A percentile compares a stretch with the other conserved stretches of the same genome.
Conservation (phyloP, 2,888 invertebrate species). For the Beris morrisii region DNA sequence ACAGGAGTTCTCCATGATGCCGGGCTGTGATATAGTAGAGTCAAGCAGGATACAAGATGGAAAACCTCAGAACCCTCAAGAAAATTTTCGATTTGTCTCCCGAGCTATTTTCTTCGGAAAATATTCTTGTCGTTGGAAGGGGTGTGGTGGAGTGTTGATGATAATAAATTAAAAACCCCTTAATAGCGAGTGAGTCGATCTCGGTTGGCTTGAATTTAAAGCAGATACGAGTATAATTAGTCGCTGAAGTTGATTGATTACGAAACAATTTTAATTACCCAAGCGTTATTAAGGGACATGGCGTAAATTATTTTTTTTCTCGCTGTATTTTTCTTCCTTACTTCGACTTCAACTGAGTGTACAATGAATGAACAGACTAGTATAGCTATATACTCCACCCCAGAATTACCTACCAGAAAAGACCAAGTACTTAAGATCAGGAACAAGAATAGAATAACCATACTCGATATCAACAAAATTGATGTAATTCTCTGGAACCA, state of each 20-base stretch:
- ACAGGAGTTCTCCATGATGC: background rate
- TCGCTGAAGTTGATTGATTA: slow-evolving; percentile 37
- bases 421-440: no score
- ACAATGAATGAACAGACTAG: no score
- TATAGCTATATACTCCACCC: no score
- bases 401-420: no score
- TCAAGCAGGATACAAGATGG: slow-evolving; percentile 4
- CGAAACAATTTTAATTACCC: slow-evolving; percentile 34
- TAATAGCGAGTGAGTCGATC: slow-evolving; percentile 19
- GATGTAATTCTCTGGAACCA: no score
- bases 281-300: slow-evolving; percentile 4
- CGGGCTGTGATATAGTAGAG: background rate
- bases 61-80: slow-evolving; percentile 22
- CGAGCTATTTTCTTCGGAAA: slow-evolving; percentile 28
- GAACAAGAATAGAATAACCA: no score
- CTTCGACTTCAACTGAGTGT: no score
- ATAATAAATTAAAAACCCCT: slow-evolving; percentile 34
- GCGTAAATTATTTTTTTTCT: no score
- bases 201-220: slow-evolving; percentile 33
- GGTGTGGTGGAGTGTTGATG: slow-evolving; percentile 28
- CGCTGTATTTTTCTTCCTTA: no score
- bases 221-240: slow-evolving; percentile 35
- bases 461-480: no score
- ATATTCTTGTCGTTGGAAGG: background rate
- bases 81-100: slow-evolving; percentile 35